A percentile compares a stretch with the other conserved stretches of the same genome.
These are phyloP conservation scores for Nycticebus coucang DNA, from an alignment of 2,113 vertebrate genomes.

Conservation along the genomic window DNA sequence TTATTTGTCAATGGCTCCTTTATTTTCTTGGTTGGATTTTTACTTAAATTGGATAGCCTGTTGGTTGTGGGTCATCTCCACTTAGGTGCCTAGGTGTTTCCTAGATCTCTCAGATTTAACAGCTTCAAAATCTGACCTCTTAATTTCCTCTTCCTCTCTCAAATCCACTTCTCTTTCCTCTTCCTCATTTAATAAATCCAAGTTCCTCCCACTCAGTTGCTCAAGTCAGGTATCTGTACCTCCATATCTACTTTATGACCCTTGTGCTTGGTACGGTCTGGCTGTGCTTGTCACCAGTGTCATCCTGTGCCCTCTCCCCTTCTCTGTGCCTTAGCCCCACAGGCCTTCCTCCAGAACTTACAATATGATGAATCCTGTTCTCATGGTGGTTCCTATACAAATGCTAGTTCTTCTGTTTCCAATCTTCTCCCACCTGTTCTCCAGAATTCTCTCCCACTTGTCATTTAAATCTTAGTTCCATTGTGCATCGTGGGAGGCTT, in stretches of 20 bases:
- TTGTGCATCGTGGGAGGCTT: not conserved
- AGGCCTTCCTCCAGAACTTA: not conserved
- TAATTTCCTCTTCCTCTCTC: not conserved
- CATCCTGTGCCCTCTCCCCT: not conserved
- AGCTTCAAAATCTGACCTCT: not conserved
- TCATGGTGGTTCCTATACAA: not conserved
- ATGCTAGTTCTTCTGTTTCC: not conserved
- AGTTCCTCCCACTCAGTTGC: not conserved
- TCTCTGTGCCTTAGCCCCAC: too few relatives aligned
- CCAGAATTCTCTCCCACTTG: conserved; percentile 14
- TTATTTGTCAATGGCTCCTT: not conserved
- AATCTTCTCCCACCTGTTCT: conserved; percentile 3
- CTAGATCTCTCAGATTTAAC: not conserved
- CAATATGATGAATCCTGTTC: not conserved
- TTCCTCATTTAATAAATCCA: not conserved
- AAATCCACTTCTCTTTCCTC: not conserved
- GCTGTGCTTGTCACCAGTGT: not conserved
- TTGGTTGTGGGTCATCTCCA: not conserved
- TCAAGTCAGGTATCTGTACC: not conserved
- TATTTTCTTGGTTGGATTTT: not conserved
- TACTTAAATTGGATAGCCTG: not conserved
- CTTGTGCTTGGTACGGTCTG: not conserved
- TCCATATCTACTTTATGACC: too few relatives aligned
- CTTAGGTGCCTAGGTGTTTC: not conserved
- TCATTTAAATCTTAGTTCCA: not conserved